A percentile compares a stretch with the other conserved stretches of the same genome.
phyloP scores from a whole-genome alignment of 1,140 invertebrate genomes.

The Anoplolepis gracilipes region DNA sequence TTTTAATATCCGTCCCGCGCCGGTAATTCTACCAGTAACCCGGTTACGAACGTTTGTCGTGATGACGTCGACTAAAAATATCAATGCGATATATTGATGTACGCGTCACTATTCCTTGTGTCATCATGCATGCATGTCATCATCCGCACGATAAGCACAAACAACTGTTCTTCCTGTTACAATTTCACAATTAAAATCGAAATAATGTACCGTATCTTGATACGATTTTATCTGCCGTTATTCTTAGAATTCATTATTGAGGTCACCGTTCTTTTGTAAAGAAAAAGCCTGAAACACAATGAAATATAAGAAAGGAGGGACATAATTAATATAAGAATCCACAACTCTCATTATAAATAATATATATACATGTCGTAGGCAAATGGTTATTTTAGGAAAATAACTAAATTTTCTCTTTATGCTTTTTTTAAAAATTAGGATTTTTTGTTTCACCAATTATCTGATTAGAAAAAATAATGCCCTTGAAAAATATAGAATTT shows the following conservation, averaged over 20 bases:
- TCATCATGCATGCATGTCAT: too few species aligned
- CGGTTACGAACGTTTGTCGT: neutral
- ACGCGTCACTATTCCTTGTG: neutral
- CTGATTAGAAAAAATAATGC: too few species aligned
- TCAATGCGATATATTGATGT: conserved; percentile 32
- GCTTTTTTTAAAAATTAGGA: too few species aligned
- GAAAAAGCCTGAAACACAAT: neutral
- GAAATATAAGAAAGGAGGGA: neutral
- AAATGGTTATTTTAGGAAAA: too few species aligned
- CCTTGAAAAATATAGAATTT: too few species aligned
- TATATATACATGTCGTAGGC: too few species aligned
- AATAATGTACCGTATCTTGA: neutral
- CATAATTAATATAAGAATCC: neutral
- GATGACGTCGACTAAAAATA: conserved; percentile 35
- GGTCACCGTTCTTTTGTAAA: neutral
- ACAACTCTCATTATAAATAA: neutral
- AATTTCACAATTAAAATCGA: conserved; percentile 32
- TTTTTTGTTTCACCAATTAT: too few species aligned
- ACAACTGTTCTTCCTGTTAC: conserved; percentile 6
- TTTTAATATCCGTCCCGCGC: neutral
- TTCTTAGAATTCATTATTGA: neutral
- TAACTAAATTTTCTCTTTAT: too few species aligned
- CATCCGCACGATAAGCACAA: conserved; percentile 9
- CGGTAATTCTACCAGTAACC: neutral
- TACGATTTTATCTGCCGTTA: conserved; percentile 15